Conservation (phyloP, 2,888 invertebrate genomes). For the Andricus quercusramuli region DNA sequence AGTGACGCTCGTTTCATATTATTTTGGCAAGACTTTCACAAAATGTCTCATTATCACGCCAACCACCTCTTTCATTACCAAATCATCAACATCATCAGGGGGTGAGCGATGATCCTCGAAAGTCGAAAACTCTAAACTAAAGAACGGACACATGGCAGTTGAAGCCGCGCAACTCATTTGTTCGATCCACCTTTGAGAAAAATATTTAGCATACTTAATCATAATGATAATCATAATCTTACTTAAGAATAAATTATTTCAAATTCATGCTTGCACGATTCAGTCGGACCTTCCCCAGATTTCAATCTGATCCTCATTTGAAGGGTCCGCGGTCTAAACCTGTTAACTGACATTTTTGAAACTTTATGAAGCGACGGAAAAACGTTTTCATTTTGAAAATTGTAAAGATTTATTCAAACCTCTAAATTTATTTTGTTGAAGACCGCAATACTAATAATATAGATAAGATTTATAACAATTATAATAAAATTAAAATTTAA, state of each 20-base stretch:
- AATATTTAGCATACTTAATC: slow-evolving; percentile 9
- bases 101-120: slow-evolving; percentile 21
- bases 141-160: slow-evolving; percentile 1
- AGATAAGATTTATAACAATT: too few relatives aligned
- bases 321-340: too few relatives aligned
- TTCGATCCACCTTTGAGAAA: slow-evolving; percentile 28
- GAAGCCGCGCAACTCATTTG: slow-evolving; percentile 28
- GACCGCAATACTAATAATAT: too few relatives aligned
- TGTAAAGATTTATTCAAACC: too few relatives aligned
- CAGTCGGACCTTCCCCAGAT: slow-evolving; percentile 16
- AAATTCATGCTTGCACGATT: slow-evolving; percentile 29
- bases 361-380: too few relatives aligned
- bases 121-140: neutral
- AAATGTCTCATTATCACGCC: slow-evolving; percentile 56
- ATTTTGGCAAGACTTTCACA: slow-evolving; percentile 57
- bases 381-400: too few relatives aligned
- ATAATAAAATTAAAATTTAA: too few relatives aligned
- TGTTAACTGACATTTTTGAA: too few relatives aligned
- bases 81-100: slow-evolving; percentile 1
- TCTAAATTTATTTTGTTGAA: too few relatives aligned
- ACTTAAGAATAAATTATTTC: slow-evolving; percentile 38
- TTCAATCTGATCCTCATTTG: neutral
- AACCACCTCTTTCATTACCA: slow-evolving; percentile 56
- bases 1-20: slow-evolving; percentile 57
- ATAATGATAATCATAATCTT: slow-evolving; percentile 14